These are phyloP conservation scores for Telmatherina bonti DNA, from an alignment of 2,797 vertebrate species.

Conservation along the genomic window DNA sequence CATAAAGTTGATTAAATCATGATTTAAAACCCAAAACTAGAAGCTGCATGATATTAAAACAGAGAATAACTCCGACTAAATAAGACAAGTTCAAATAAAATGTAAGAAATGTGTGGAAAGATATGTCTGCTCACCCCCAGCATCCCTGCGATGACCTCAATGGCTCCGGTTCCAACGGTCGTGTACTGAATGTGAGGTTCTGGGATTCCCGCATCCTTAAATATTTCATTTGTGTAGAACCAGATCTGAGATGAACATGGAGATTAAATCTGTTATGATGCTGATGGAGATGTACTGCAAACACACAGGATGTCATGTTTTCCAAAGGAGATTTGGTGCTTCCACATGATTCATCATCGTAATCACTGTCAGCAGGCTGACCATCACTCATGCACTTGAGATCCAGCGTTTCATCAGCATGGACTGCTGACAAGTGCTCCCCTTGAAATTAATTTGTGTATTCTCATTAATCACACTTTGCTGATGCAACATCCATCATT, in stretches of 20 bases:
- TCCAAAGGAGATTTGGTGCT: constrained; percentile 35
- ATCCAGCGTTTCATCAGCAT: constrained; percentile 62
- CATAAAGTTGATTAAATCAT: no score
- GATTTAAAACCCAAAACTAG: no score
- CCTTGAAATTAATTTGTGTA: constrained; percentile 77
- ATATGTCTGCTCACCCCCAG: constrained; percentile 84
- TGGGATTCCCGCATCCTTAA: constrained; percentile 86
- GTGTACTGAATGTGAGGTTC: constrained; percentile 87
- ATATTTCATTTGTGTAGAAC: constrained; percentile 94
- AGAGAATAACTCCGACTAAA: not conserved
- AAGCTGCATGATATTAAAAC: no score
- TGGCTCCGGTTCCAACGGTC: constrained; percentile 89
- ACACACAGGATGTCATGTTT: constrained; percentile 30
- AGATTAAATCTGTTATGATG: constrained; percentile 16
- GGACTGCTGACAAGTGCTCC: constrained; percentile 74
- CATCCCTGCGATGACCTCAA: constrained; percentile 89
- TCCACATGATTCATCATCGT: constrained; percentile 65
- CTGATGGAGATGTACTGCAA: constrained; percentile 18
- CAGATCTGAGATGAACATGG: constrained; percentile 86
- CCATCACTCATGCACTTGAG: constrained; percentile 74
- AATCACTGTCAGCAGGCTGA: constrained; percentile 62
- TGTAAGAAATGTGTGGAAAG: not conserved
- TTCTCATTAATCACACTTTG: constrained; percentile 82
- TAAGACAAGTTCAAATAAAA: not conserved
- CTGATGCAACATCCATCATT: constrained; percentile 77